phyloP scores from a whole-genome alignment of 2,888 invertebrate species.

The Herminia tarsipennalis region DNA sequence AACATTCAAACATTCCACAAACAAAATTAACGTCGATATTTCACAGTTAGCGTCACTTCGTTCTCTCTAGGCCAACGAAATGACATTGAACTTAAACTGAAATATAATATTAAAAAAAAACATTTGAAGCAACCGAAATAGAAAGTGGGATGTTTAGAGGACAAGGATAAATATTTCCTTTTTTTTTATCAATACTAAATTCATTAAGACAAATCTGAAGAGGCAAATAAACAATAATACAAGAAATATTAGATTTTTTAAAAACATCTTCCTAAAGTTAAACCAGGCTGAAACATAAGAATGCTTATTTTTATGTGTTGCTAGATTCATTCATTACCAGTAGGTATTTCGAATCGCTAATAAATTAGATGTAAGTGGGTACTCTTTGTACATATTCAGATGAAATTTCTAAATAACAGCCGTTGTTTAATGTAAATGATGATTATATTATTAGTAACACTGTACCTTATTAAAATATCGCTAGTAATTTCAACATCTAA shows the following conservation, averaged over 20 bases:
- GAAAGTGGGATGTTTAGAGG: constrained; percentile 51
- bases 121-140: constrained; percentile 41
- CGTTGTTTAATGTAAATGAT: neutral
- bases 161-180: constrained; percentile 47
- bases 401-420: too few species aligned
- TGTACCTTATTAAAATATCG: neutral
- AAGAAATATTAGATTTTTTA: constrained; percentile 4
- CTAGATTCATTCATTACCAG: neutral
- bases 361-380: too few species aligned
- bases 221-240: constrained; percentile 19
- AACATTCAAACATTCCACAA: constrained; percentile 30
- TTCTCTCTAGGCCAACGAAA: constrained; percentile 52
- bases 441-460: too few species aligned
- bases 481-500: neutral
- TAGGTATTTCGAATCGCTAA: too few species aligned
- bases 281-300: constrained; percentile 15
- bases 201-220: constrained; percentile 13
- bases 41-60: constrained; percentile 48
- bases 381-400: too few species aligned
- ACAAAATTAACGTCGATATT: constrained; percentile 39
- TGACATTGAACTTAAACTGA: constrained; percentile 74
- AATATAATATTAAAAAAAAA: constrained; percentile 51
- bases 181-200: constrained; percentile 26
- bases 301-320: neutral
- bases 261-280: constrained; percentile 15